Percentiles rank a stretch among this genome's conserved stretches.
phyloP scores from a whole-genome alignment of 2,888 invertebrate genomes.

The Phlogophora meticulosa region DNA sequence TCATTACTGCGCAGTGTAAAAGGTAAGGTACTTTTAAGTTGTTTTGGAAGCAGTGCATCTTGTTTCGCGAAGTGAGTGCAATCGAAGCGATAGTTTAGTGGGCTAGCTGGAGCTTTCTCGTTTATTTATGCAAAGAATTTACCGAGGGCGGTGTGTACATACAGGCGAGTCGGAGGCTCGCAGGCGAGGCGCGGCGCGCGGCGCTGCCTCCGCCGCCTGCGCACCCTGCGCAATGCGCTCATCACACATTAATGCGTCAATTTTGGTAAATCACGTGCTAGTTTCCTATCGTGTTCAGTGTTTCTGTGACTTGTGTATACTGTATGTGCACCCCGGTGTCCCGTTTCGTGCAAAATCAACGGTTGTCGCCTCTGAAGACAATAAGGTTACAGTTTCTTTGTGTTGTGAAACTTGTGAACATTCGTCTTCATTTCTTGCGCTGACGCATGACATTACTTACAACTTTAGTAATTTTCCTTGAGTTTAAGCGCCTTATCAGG shows the following conservation, averaged over 20 bases:
- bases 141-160: slow-evolving; percentile 88
- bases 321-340: slow-evolving; percentile 78
- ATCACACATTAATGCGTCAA: slow-evolving; percentile 78
- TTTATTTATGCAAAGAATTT: slow-evolving; percentile 90
- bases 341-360: slow-evolving; percentile 68
- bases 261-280: slow-evolving; percentile 81
- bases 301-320: slow-evolving; percentile 80
- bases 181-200: slow-evolving; percentile 81
- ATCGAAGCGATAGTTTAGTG: slow-evolving; percentile 72
- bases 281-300: slow-evolving; percentile 75
- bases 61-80: slow-evolving; percentile 81
- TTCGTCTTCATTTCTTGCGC: slow-evolving; percentile 75
- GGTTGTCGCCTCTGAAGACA: slow-evolving; percentile 69
- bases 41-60: slow-evolving; percentile 83
- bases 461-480: slow-evolving; percentile 78
- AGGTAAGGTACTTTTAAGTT: slow-evolving; percentile 88
- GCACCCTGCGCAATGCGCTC: slow-evolving; percentile 84
- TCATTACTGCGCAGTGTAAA: slow-evolving; percentile 89
- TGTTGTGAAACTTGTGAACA: slow-evolving; percentile 76
- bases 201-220: slow-evolving; percentile 87
- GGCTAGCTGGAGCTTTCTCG: slow-evolving; percentile 84
- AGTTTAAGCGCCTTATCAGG: slow-evolving; percentile 80
- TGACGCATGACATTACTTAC: slow-evolving; percentile 75
- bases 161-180: slow-evolving; percentile 85
- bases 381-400: slow-evolving; percentile 82